A percentile compares a stretch with the other conserved stretches of the same genome.
Evolutionary conservation across 2,888 invertebrate genomes (phyloP).

Genomic region (Xestoiulus laeticollis): DNA sequence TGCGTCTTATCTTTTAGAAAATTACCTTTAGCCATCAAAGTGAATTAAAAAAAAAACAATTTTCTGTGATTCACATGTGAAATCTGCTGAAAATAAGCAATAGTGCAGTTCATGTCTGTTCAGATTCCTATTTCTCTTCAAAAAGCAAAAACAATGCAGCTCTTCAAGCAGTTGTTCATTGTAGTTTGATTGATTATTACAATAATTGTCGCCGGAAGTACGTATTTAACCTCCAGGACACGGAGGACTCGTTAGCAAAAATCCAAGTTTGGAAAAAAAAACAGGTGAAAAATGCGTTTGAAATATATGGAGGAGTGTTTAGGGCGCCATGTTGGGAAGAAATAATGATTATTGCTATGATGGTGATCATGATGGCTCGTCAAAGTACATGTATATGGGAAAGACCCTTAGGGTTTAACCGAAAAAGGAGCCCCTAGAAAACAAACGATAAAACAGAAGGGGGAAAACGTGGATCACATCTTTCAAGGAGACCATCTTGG

Average conservation of each 20-base stretch:
- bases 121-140: too few species aligned
- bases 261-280: neutral
- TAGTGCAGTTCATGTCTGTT: too few species aligned
- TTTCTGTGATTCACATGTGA: too few species aligned
- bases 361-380: conserved; percentile 23
- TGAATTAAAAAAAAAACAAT: too few species aligned
- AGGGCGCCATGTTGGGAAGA: neutral
- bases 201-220: neutral
- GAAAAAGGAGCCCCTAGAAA: conserved; percentile 1
- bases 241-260: too few species aligned
- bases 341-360: conserved; percentile 22
- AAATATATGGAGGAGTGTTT: neutral
- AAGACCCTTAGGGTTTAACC: neutral
- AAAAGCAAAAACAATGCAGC: too few species aligned
- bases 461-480: neutral
- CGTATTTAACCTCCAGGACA: neutral
- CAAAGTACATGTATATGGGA: neutral
- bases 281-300: conserved; percentile 14
- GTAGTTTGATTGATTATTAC: too few species aligned
- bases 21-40: too few species aligned
- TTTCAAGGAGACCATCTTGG: conserved; percentile 22
- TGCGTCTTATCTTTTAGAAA: too few species aligned
- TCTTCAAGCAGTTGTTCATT: too few species aligned
- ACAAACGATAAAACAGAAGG: neutral
- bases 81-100: too few species aligned